Base-by-base conservation (phyloP, 2,113 vertebrate species). In the Leptobrachium ailaonicum region DNA sequence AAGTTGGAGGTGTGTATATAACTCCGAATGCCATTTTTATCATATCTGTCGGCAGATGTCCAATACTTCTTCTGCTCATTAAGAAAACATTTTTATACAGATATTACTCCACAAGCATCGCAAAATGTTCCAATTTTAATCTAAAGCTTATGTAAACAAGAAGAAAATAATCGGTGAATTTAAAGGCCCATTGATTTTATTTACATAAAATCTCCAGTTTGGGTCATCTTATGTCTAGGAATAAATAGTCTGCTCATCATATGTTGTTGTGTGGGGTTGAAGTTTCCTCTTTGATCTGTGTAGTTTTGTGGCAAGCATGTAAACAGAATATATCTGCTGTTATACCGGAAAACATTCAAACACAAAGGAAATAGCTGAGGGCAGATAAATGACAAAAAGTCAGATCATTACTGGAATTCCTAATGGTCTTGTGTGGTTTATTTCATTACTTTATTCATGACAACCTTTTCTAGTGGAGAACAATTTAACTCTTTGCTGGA, bases 371-470 rank as follows among this genome's bases (percentile, higher is more conserved):
- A 71, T 62, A 78, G 76, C 56, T 47, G 67, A 78, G 76, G 76
- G 76, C 76, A 78, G 69, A 71, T 78, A 78, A 60, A 77, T 77
- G 75, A 77, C 76, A 78, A 78, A 78, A 78, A 71, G 76, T 78
- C 76, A 78, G 58, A 78, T 78, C 76, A 78, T 78, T 78, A 78
- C 76, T 78, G 76, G 76, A 70, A 78, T 78, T 78, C 43, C 76
- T 78, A 78, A 78, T 78, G 67, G 76, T 63, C 68, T 71, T 63
- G 54, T 78, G 76, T 78, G 76, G 76, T 71, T 71, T 78, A 78
- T 78, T 78, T 78, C 76, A 78, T 78, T 78, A 78, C 76, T 71
- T 54, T 63, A 71, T 78, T 71, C 76, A 78, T 71, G 76, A 50
- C 76, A 78, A 71, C 54, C 43, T 71, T 78, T 78, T 62, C 76